A percentile compares a stretch with the other conserved stretches of the same genome.
These are phyloP conservation scores for Campylomormyrus tamandua DNA, from an alignment of 2,113 vertebrate genomes.

Conservation along the genomic window DNA sequence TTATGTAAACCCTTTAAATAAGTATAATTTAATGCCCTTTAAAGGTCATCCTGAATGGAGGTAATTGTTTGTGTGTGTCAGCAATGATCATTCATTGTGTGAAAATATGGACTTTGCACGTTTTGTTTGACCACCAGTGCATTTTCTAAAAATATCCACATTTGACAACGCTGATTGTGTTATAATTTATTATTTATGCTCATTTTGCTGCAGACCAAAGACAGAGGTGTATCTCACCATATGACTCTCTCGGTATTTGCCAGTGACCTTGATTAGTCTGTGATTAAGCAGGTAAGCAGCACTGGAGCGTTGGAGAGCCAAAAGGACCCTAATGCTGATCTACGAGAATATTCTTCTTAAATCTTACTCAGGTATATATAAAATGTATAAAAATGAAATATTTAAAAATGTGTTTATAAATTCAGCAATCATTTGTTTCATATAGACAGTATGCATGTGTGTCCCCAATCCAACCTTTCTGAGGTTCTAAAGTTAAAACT, in stretches of 20 bases:
- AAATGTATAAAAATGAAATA: not conserved
- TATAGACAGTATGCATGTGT: not conserved
- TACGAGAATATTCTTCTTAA: not conserved
- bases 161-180: not conserved
- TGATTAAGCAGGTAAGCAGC: not conserved
- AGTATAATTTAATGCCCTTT: not conserved
- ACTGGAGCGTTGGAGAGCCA: not conserved
- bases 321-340: not conserved
- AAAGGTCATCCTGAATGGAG: not conserved
- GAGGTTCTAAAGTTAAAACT: not conserved
- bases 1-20: not conserved
- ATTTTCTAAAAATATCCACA: not conserved
- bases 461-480: not conserved
- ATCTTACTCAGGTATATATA: not conserved
- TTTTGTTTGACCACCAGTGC: not conserved
- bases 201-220: not conserved
- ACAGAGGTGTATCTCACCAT: not conserved
- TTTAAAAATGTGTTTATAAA: not conserved
- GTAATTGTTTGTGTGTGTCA: not conserved
- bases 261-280: not conserved
- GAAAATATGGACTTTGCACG: not conserved
- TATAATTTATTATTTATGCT: not conserved
- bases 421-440: not conserved
- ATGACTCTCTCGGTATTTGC: not conserved
- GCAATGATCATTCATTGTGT: not conserved